These are phyloP conservation scores for Galleria mellonella DNA, from an alignment of 1,140 invertebrate genomes.

Conservation along the genomic window DNA sequence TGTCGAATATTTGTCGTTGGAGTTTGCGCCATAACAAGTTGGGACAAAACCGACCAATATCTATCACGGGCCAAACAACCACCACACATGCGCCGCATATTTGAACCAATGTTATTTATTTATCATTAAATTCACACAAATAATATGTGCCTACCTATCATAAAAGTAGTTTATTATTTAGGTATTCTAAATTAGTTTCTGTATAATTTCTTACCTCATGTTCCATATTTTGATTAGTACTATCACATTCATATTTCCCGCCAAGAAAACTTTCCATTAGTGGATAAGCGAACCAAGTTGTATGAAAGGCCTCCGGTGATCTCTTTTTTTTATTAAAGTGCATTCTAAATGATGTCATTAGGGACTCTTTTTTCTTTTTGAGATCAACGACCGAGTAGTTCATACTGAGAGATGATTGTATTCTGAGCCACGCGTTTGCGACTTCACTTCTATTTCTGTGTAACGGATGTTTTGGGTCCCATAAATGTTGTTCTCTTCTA, in stretches of 20 bases:
- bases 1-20: no score
- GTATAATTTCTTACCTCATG: slow-evolving; percentile 21
- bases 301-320: slow-evolving; percentile 30
- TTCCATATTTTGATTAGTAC: slow-evolving; percentile 38
- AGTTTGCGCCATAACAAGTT: no score
- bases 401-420: slow-evolving; percentile 42
- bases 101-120: no score
- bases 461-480: slow-evolving; percentile 37
- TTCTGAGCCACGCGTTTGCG: slow-evolving; percentile 32
- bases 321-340: slow-evolving; percentile 46
- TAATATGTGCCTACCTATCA: no score
- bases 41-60: no score
- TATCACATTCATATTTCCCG: slow-evolving; percentile 55
- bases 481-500: slow-evolving; percentile 29
- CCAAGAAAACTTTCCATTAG: slow-evolving; percentile 56
- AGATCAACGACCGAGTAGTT: slow-evolving; percentile 41
- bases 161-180: no score
- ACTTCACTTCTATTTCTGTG: slow-evolving; percentile 31
- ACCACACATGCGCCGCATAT: no score
- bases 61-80: no score
- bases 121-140: no score
- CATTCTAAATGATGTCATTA: slow-evolving; percentile 55
- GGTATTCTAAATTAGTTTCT: no score
- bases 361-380: slow-evolving; percentile 58
- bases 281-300: slow-evolving; percentile 49